phyloP scores from a whole-genome alignment of 2,113 vertebrate genomes.

The Rhegmatorhina hoffmannsi region DNA sequence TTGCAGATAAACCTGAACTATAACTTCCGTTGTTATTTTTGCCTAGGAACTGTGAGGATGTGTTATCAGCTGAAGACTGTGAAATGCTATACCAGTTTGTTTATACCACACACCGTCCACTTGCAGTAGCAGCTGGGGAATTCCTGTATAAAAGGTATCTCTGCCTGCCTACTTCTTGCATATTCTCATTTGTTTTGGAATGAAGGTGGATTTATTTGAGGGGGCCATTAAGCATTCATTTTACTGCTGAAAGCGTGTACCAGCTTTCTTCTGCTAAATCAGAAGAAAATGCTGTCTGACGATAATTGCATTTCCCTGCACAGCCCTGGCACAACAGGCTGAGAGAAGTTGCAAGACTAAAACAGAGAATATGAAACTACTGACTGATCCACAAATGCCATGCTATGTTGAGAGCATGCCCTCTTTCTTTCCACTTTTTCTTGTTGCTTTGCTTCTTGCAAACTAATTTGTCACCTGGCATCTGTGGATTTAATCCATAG shows the following conservation, averaged over 20 bases:
- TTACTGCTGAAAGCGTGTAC: not conserved
- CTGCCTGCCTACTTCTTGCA: not conserved
- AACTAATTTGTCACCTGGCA: slow-evolving; percentile 33
- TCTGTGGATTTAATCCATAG: slow-evolving; percentile 10
- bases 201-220: slow-evolving; percentile 29
- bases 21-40: slow-evolving; percentile 52
- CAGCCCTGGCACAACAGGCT: not conserved
- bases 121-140: slow-evolving; percentile 87
- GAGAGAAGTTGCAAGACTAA: not conserved
- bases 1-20: slow-evolving; percentile 1
- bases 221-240: not conserved
- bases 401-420: not conserved
- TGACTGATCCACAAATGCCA: not conserved
- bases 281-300: not conserved
- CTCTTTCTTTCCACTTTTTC: slow-evolving; percentile 5
- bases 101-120: slow-evolving; percentile 84
- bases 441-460: not conserved
- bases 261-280: not conserved
- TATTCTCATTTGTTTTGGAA: not conserved
- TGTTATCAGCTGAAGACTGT: slow-evolving; percentile 79
- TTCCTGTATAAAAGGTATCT: slow-evolving; percentile 84
- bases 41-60: slow-evolving; percentile 80
- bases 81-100: slow-evolving; percentile 84
- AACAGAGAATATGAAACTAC: not conserved
- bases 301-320: not conserved